phyloP scores from a whole-genome alignment of 2,888 invertebrate genomes.

The Apodemia mormo region DNA sequence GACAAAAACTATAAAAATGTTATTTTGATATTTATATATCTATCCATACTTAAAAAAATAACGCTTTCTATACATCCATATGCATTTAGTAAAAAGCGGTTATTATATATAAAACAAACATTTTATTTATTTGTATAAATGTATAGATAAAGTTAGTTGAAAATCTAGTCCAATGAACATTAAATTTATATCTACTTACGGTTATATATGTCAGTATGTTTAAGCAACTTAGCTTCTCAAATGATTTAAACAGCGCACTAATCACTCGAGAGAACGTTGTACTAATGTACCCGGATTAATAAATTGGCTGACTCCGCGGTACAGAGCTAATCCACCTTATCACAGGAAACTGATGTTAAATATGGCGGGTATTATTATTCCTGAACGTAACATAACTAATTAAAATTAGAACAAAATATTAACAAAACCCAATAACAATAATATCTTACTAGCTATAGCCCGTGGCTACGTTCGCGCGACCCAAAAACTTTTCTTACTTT shows the following conservation, averaged over 20 bases:
- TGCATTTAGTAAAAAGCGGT: too few relatives aligned
- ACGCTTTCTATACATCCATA: too few relatives aligned
- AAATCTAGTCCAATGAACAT: too few relatives aligned
- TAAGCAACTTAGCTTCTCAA: background rate
- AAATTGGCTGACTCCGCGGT: background rate
- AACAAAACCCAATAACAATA: too few relatives aligned
- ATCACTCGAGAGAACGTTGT: background rate
- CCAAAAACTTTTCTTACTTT: background rate
- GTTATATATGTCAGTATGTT: background rate
- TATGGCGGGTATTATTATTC: background rate
- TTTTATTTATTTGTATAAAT: too few relatives aligned
- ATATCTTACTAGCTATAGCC: background rate
- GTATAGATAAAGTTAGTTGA: too few relatives aligned
- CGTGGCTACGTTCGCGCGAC: background rate
- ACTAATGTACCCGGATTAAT: background rate
- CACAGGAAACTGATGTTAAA: constrained; percentile 2
- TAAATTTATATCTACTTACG: background rate
- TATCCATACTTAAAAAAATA: too few relatives aligned
- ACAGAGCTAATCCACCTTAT: background rate
- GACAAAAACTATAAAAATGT: too few relatives aligned
- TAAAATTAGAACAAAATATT: too few relatives aligned
- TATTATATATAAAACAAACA: too few relatives aligned
- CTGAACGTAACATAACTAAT: background rate
- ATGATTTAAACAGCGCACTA: background rate
- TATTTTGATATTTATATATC: too few relatives aligned